phyloP scores from a whole-genome alignment of 2,888 invertebrate genomes.

The Neoascia interrupta region DNA sequence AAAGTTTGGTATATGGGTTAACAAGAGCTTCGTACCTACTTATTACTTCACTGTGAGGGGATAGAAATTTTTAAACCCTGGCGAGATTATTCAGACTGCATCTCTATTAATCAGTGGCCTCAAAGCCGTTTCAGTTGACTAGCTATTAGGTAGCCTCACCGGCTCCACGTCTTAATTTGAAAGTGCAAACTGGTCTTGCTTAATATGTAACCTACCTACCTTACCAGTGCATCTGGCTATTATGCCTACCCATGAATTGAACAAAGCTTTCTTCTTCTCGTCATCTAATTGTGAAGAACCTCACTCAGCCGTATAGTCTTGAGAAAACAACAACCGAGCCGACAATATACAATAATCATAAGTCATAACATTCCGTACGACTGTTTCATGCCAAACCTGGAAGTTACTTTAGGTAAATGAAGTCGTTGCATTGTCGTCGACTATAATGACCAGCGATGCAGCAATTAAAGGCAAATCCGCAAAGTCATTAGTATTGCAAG shows the following conservation, averaged over 20 bases:
- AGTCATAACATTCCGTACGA: slow-evolving; percentile 8
- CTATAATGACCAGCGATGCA: not conserved
- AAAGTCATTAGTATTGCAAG: slow-evolving; percentile 63
- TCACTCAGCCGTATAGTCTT: slow-evolving; percentile 39
- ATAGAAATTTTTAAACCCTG: too few species aligned
- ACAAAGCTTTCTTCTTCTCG: slow-evolving; percentile 52
- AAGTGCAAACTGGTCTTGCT: too few species aligned
- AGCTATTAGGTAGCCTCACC: too few species aligned
- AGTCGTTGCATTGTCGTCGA: slow-evolving; percentile 2
- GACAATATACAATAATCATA: slow-evolving; percentile 26
- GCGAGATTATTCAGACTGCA: too few species aligned
- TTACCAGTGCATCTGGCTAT: too few species aligned
- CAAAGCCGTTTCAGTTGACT: too few species aligned
- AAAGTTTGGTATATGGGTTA: too few species aligned
- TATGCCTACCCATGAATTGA: slow-evolving; percentile 45
- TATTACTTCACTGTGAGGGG: too few species aligned
- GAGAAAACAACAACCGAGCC: slow-evolving; percentile 18
- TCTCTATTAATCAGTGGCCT: too few species aligned
- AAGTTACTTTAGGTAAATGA: slow-evolving; percentile 2
- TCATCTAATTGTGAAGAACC: slow-evolving; percentile 38
- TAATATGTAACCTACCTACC: too few species aligned
- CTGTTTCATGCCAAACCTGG: too few species aligned
- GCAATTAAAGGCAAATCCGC: slow-evolving; percentile 59
- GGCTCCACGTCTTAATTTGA: slow-evolving; percentile 24
- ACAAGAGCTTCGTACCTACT: too few species aligned